Evolutionary conservation across 2,113 vertebrate species (phyloP).

Genomic region (Malurus elegans): DNA sequence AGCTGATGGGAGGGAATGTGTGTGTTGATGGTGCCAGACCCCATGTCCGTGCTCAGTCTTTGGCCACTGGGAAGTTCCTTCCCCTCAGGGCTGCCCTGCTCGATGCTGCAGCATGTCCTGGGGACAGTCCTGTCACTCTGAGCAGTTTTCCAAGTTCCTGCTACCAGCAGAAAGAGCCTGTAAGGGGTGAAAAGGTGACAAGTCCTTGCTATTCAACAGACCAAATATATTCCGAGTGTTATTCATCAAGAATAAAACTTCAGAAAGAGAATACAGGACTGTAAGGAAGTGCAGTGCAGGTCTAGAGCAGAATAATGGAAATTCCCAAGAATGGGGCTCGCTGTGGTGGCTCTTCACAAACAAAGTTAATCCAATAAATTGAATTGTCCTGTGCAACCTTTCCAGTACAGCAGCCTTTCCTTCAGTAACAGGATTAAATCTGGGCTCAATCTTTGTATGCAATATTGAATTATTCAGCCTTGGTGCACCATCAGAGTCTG

Average conservation of each 20-base stretch:
- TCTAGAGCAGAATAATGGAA: not conserved
- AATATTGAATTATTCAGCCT: not conserved
- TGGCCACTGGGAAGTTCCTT: not conserved
- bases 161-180: not conserved
- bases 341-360: not conserved
- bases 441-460: not conserved
- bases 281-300: not conserved
- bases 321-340: not conserved
- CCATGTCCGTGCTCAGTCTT: not conserved
- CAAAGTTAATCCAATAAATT: slow-evolving; percentile 21
- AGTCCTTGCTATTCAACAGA: not conserved
- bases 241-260: not conserved
- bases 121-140: not conserved
- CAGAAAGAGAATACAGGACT: not conserved
- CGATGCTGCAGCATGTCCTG: not conserved
- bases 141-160: not conserved
- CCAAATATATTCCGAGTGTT: not conserved
- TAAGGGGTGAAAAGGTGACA: rapidly evolving
- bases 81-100: not conserved
- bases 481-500: not conserved
- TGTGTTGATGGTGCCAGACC: not conserved
- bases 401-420: not conserved
- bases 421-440: slow-evolving; percentile 19
- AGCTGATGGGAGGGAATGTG: not conserved
- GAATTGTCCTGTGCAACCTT: not conserved